These are phyloP conservation scores for Eclectus roratus DNA, from an alignment of 2,113 vertebrate genomes.

Conservation along the genomic window DNA sequence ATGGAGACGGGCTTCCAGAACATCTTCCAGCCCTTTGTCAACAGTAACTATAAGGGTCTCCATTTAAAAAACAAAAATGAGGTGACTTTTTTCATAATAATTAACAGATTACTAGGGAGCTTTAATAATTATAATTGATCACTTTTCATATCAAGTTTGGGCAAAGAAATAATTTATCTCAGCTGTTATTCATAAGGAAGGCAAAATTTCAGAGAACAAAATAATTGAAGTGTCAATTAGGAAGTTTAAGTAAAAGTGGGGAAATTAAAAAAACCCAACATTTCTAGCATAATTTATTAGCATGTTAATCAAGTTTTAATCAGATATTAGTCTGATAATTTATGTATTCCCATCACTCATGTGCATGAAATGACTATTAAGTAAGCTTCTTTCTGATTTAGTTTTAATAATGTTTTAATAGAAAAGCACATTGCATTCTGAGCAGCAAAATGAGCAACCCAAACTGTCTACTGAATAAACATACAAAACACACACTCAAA, in stretches of 20 bases:
- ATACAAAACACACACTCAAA: background rate
- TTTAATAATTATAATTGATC: slow-evolving; percentile 59
- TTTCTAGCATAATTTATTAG: slow-evolving; percentile 49
- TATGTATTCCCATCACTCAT: slow-evolving; percentile 44
- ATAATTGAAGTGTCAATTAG: slow-evolving; percentile 62
- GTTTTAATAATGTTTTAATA: slow-evolving; percentile 54
- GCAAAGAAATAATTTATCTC: slow-evolving; percentile 53
- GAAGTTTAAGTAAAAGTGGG: slow-evolving; percentile 44
- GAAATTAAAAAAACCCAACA: slow-evolving; percentile 31
- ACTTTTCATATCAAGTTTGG: slow-evolving; percentile 34
- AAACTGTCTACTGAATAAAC: slow-evolving; percentile 53
- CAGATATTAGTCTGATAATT: slow-evolving; percentile 43
- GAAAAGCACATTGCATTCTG: slow-evolving; percentile 15
- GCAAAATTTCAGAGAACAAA: slow-evolving; percentile 54
- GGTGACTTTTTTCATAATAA: slow-evolving; percentile 16
- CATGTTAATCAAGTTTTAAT: slow-evolving; percentile 60
- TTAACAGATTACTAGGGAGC: slow-evolving; percentile 50
- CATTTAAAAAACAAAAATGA: slow-evolving; percentile 15
- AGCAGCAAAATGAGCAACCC: slow-evolving; percentile 46
- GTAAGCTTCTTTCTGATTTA: slow-evolving; percentile 41
- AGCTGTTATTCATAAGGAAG: slow-evolving; percentile 45
- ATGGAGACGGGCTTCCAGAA: background rate
- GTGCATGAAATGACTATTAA: slow-evolving; percentile 46
- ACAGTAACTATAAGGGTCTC: background rate
- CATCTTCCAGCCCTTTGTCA: background rate